These are phyloP conservation scores for Rhabdophis nuchalis DNA, from an alignment of 2,797 vertebrate species.

Conservation along the genomic window DNA sequence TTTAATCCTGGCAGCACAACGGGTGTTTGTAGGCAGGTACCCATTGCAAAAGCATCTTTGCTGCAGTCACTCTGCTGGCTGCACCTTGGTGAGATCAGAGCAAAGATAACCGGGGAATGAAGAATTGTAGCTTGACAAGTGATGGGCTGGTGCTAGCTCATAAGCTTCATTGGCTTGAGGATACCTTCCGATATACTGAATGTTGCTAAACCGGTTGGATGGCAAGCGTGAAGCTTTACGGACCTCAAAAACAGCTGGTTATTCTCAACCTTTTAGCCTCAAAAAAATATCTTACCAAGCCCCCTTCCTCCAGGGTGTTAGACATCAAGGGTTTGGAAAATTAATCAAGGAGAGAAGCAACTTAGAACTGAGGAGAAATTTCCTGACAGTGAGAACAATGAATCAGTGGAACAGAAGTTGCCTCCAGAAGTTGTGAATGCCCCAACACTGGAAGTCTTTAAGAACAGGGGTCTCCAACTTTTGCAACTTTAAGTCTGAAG, in stretches of 20 bases:
- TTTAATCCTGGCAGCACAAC: not conserved
- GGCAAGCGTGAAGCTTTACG: not conserved
- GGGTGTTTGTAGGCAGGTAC: not conserved
- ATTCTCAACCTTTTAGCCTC: not conserved
- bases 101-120: accelerated
- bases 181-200: accelerated
- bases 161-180: accelerated
- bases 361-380: too few species aligned
- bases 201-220: not conserved
- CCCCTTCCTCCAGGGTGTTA: not conserved
- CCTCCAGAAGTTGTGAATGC: too few species aligned
- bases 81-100: accelerated
- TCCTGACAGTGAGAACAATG: too few species aligned
- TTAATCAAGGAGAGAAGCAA: too few species aligned
- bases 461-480: too few species aligned
- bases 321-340: not conserved
- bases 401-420: too few species aligned
- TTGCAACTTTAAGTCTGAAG: too few species aligned
- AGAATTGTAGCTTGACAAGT: accelerated
- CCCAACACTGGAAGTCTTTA: too few species aligned
- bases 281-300: not conserved
- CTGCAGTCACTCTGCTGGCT: not conserved
- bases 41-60: not conserved
- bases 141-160: not conserved
- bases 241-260: not conserved